Conservation (phyloP, 1,140 invertebrate species). For the Sycobia sp. region DNA sequence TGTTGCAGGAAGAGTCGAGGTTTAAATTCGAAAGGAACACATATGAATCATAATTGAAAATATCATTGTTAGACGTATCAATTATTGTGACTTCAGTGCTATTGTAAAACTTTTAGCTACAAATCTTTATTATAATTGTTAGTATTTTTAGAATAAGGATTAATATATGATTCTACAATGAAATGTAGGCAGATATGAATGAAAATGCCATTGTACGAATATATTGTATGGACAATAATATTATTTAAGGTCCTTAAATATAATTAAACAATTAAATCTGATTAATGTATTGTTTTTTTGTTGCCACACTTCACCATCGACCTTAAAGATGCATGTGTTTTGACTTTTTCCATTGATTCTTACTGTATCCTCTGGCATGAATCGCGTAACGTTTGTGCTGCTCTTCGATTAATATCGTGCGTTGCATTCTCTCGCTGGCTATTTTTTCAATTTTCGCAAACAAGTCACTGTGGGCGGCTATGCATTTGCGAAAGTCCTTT, state of each 20-base stretch:
- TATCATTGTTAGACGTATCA: constrained; percentile 42
- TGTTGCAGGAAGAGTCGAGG: neutral
- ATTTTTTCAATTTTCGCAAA: constrained; percentile 51
- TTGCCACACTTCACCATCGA: too few relatives aligned
- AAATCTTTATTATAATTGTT: constrained; percentile 49
- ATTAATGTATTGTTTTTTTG: neutral
- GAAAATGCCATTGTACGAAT: constrained; percentile 49
- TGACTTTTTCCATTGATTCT: too few relatives aligned
- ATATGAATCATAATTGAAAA: constrained; percentile 29
- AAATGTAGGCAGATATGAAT: constrained; percentile 42
- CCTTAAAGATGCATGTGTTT: too few relatives aligned
- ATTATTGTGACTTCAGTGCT: constrained; percentile 43
- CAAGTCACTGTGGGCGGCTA: constrained; percentile 48
- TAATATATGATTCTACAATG: constrained; percentile 48
- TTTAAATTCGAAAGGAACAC: constrained; percentile 21
- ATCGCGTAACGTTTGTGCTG: constrained; percentile 45
- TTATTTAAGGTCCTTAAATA: constrained; percentile 56
- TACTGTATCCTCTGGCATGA: neutral
- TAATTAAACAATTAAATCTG: constrained; percentile 45
- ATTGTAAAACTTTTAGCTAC: constrained; percentile 43
- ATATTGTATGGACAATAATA: constrained; percentile 60
- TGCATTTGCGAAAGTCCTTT: constrained; percentile 60
- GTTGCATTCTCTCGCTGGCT: constrained; percentile 51
- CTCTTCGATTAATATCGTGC: constrained; percentile 48
- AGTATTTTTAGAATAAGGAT: constrained; percentile 44